phyloP scores from a whole-genome alignment of 2,797 vertebrate species.

The Borostomias antarcticus region DNA sequence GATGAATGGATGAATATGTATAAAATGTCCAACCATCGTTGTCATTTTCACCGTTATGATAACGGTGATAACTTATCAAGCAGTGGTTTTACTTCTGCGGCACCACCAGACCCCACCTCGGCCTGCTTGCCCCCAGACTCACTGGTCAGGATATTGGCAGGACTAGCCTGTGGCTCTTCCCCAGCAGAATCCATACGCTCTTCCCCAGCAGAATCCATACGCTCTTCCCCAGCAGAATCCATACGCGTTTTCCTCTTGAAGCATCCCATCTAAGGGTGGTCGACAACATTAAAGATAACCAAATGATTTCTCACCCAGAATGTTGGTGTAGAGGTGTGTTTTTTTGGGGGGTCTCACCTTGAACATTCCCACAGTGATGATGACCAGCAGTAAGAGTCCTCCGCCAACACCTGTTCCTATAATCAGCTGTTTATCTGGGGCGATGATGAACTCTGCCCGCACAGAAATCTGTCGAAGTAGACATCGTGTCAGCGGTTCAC shows the following conservation, averaged over 20 bases:
- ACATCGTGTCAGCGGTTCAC: background rate
- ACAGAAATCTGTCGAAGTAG: constrained; percentile 46
- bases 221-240: background rate
- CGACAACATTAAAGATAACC: background rate
- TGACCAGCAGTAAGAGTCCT: constrained; percentile 63
- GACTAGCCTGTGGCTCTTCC: background rate
- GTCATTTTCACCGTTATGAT: background rate
- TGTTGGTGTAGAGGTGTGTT: background rate
- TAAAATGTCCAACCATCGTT: background rate
- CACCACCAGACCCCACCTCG: background rate
- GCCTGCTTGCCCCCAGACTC: background rate
- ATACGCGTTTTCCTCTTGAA: constrained; percentile 55
- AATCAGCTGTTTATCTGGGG: constrained; percentile 34
- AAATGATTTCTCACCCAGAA: background rate
- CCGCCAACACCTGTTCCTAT: constrained; percentile 38
- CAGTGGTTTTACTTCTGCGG: constrained; percentile 3
- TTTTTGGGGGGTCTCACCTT: constrained; percentile 54
- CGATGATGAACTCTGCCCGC: constrained; percentile 54
- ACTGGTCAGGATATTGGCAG: background rate
- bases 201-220: accelerated
- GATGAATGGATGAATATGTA: too few relatives aligned
- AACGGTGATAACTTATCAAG: background rate
- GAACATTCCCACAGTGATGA: constrained; percentile 55
- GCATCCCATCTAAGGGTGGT: constrained; percentile 58
- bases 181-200: background rate